Evolutionary conservation across 2,888 invertebrate species (phyloP), one percentile per base, ranked within the genome.

Genomic region (Sylvicola fuscatus): DNA sequence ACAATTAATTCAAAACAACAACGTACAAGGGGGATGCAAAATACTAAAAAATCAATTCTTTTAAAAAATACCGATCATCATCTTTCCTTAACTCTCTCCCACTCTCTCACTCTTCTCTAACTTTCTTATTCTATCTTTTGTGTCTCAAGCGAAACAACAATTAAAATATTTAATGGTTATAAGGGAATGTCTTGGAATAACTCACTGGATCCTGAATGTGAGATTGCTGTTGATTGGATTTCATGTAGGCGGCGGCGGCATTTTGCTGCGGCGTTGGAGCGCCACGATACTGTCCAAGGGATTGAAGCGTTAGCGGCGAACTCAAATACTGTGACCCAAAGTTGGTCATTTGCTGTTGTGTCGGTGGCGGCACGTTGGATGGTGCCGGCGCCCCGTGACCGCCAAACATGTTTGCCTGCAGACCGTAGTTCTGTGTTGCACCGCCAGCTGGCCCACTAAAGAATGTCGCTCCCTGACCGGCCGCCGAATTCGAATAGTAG

Each of bases 321-420:
- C 68, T 68, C 41, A 71, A 53, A 47, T 68, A 71, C 45, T 67
- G 68, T 6, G 70, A 68, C 40, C 61, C 53, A 27, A 54, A 58
- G 36, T 49, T 58, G n/a, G 57, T 49, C 48, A 58, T 57, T 38
- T 53, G 53, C 39, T 58, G 58, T 39, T 58, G 56, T 10, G 54
- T 52, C 13, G 37, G 39, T 13, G 37, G 31, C 16, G 51, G 51
- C 10, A 39, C 42, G 33, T 39, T 38, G 11, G 42, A 40, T 30
- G 50, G 47, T 21, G 50, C 48, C 8, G 53, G 51, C 17, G 50
- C 53, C 21, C 45, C 50, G 43, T 52, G 51, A 17, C 54, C 54
- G 10, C 59, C 57, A 41, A 58, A 60, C 39, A 58, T 51, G 34
- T 56, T 52, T 1, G 52, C 3, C 35, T 54, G 54, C 32, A 56